These are phyloP conservation scores for Leptopilina boulardi DNA, from an alignment of 1,140 invertebrate species.

Conservation along the genomic window DNA sequence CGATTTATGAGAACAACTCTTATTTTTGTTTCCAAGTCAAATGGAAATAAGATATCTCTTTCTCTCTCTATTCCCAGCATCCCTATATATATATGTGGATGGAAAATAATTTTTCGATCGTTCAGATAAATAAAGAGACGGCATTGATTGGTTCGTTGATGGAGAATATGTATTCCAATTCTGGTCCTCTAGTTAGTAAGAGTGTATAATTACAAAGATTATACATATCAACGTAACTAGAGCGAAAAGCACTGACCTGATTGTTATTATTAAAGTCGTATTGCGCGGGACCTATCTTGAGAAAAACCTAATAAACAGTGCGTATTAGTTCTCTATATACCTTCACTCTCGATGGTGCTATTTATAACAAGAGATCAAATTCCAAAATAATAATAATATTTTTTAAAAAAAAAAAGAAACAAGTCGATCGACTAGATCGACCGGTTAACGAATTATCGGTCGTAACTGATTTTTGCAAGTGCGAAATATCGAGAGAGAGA, in stretches of 20 bases:
- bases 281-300: constrained; percentile 55
- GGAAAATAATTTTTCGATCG: constrained; percentile 51
- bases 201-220: constrained; percentile 70
- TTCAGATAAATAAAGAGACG: constrained; percentile 60
- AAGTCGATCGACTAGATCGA: constrained; percentile 29
- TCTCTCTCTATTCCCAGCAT: too few species aligned
- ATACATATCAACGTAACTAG: constrained; percentile 72
- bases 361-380: constrained; percentile 38
- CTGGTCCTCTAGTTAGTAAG: constrained; percentile 43
- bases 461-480: constrained; percentile 31
- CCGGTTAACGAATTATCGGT: constrained; percentile 32
- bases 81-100: too few species aligned
- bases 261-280: constrained; percentile 70
- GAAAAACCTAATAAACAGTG: constrained; percentile 37
- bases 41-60: too few species aligned
- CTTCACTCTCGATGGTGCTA: constrained; percentile 44
- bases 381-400: too few species aligned
- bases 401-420: constrained; percentile 1
- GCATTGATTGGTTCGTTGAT: constrained; percentile 61
- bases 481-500: constrained; percentile 9
- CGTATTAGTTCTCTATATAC: constrained; percentile 33
- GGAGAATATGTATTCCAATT: constrained; percentile 57
- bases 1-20: too few species aligned
- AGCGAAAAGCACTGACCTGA: constrained; percentile 69
- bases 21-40: too few species aligned